Conservation (phyloP, 2,888 invertebrate genomes). For the Clunio marinus region DNA sequence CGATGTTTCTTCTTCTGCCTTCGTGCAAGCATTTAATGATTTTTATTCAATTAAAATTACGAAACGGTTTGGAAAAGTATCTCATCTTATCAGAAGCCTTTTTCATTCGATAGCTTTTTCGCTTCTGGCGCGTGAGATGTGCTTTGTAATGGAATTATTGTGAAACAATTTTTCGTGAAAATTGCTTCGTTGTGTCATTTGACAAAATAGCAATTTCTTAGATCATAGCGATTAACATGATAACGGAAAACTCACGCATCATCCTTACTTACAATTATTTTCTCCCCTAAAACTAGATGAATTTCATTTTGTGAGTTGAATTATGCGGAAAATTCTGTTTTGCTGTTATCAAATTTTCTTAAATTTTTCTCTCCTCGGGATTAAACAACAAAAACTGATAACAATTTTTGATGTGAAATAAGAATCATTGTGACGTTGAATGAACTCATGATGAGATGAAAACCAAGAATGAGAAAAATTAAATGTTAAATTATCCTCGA, state of each 20-base stretch:
- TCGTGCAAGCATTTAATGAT: background rate
- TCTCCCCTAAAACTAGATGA: too few species aligned
- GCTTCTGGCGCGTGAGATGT: background rate
- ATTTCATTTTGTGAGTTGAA: too few species aligned
- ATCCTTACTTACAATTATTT: too few species aligned
- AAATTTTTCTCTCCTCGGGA: background rate
- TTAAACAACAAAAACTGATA: too few species aligned
- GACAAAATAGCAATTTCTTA: slow-evolving; percentile 29
- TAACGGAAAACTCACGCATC: slow-evolving; percentile 12
- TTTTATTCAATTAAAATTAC: slow-evolving; percentile 15
- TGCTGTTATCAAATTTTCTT: background rate
- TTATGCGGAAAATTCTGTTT: background rate
- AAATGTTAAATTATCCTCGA: too few species aligned
- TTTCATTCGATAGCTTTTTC: background rate
- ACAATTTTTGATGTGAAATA: too few species aligned
- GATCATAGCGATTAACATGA: slow-evolving; percentile 40
- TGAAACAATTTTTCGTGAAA: background rate
- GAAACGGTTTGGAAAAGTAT: background rate
- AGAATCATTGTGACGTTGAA: too few species aligned
- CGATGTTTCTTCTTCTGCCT: background rate
- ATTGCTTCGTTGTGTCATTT: too few species aligned
- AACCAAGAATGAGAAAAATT: too few species aligned
- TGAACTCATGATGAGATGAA: too few species aligned
- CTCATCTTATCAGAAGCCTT: background rate
- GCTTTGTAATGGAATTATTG: slow-evolving; percentile 16